phyloP scores from a whole-genome alignment of 2,797 vertebrate species.

The Philypnodon macrostomus region DNA sequence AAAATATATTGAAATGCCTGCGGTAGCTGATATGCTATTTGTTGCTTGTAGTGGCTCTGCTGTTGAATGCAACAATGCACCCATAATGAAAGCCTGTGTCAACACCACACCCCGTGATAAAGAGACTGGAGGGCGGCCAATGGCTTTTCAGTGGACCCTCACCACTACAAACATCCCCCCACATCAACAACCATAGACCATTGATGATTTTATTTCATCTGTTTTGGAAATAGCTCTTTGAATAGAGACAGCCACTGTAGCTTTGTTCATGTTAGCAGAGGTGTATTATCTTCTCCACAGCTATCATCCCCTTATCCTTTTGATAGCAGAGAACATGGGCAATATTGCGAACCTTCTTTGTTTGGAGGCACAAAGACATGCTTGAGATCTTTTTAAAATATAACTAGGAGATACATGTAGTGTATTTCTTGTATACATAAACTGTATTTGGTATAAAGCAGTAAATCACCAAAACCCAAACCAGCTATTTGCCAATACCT shows the following conservation, averaged over 20 bases:
- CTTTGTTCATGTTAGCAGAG: not conserved
- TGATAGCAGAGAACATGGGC: too few relatives aligned
- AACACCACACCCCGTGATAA: slow-evolving; percentile 29
- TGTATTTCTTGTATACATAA: too few relatives aligned
- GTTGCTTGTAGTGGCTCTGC: slow-evolving; percentile 20
- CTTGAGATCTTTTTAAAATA: too few relatives aligned
- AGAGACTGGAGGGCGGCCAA: slow-evolving; percentile 30
- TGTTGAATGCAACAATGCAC: slow-evolving; percentile 38
- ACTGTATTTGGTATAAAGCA: too few relatives aligned
- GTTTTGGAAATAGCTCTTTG: slow-evolving; percentile 20
- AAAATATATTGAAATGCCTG: slow-evolving; percentile 31
- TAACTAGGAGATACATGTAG: too few relatives aligned
- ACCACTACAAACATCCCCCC: too few relatives aligned
- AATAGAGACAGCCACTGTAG: not conserved
- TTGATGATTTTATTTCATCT: slow-evolving; percentile 19
- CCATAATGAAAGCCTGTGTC: slow-evolving; percentile 41
- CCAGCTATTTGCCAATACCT: too few relatives aligned
- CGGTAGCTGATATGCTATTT: slow-evolving; percentile 10
- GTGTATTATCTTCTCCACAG: too few relatives aligned
- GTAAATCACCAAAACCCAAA: too few relatives aligned
- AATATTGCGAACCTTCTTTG: too few relatives aligned
- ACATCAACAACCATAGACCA: not conserved
- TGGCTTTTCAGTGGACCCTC: slow-evolving; percentile 27
- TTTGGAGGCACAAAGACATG: too few relatives aligned
- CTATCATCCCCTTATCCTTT: too few relatives aligned